Percentiles rank a stretch among this genome's conserved stretches.
These are phyloP conservation scores for Limnephilus lunatus DNA, from an alignment of 2,888 invertebrate genomes.

Conservation along the genomic window DNA sequence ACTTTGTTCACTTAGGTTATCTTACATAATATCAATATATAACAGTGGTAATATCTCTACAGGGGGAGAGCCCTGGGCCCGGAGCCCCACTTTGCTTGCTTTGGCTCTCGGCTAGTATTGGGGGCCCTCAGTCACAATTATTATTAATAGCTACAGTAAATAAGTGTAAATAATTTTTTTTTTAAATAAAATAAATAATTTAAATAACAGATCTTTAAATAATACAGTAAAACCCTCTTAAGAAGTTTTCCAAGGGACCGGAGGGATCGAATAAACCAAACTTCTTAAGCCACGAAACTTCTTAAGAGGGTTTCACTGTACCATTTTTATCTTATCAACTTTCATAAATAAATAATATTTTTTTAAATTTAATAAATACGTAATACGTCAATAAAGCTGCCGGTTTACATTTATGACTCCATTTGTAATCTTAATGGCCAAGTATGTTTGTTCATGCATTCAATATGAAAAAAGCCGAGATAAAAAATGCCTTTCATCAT, in stretches of 20 bases:
- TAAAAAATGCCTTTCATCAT: not conserved
- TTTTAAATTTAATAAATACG: not conserved
- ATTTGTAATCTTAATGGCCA: not conserved
- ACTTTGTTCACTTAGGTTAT: constrained; percentile 61
- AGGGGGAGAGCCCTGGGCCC: not conserved
- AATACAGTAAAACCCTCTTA: too few relatives aligned
- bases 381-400: not conserved
- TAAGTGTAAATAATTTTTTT: not conserved
- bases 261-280: too few relatives aligned
- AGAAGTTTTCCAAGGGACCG: too few relatives aligned
- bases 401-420: not conserved
- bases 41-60: constrained; percentile 53
- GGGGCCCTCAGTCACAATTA: not conserved
- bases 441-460: not conserved
- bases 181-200: not conserved
- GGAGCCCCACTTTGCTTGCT: not conserved
- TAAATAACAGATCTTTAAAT: not conserved
- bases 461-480: not conserved
- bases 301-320: too few relatives aligned
- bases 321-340: not conserved
- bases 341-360: not conserved
- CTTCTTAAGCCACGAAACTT: too few relatives aligned
- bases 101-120: constrained; percentile 33
- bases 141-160: not conserved
- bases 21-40: constrained; percentile 64